Conservation (phyloP, 2,113 vertebrate genomes). For the Ptilonorhynchus violaceus region DNA sequence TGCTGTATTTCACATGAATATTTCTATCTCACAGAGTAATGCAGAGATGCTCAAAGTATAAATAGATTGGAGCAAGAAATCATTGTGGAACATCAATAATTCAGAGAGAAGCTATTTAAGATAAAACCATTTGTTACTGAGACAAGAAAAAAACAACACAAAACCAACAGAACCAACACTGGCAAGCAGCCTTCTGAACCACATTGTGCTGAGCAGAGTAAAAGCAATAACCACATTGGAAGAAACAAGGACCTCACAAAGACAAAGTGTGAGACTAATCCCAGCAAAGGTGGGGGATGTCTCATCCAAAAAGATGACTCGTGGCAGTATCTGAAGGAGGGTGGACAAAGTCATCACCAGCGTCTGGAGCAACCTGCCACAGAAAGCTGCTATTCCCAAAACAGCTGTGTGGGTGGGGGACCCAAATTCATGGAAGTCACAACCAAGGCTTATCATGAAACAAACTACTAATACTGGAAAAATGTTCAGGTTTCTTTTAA, state of each 20-base stretch:
- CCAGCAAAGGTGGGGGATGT: neutral
- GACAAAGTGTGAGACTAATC: neutral
- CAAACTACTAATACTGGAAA: neutral
- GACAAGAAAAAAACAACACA: neutral
- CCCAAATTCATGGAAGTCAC: neutral
- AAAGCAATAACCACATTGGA: neutral
- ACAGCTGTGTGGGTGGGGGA: neutral
- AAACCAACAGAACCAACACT: neutral
- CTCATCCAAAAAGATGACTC: neutral
- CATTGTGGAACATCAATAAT: constrained; percentile 16
- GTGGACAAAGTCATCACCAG: neutral
- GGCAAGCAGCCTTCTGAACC: neutral
- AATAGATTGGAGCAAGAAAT: neutral
- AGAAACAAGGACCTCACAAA: neutral
- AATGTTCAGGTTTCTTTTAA: neutral
- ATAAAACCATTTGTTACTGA: constrained; percentile 12
- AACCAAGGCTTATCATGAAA: neutral
- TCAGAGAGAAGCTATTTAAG: constrained; percentile 22
- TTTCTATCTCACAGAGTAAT: neutral
- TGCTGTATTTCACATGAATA: neutral
- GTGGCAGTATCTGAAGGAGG: accelerated
- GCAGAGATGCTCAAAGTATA: neutral
- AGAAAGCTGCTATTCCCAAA: neutral
- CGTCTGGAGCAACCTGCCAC: accelerated
- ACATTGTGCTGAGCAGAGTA: neutral